Conservation (phyloP, 2,888 invertebrate species). For the Acrobeloides nanus region DNA sequence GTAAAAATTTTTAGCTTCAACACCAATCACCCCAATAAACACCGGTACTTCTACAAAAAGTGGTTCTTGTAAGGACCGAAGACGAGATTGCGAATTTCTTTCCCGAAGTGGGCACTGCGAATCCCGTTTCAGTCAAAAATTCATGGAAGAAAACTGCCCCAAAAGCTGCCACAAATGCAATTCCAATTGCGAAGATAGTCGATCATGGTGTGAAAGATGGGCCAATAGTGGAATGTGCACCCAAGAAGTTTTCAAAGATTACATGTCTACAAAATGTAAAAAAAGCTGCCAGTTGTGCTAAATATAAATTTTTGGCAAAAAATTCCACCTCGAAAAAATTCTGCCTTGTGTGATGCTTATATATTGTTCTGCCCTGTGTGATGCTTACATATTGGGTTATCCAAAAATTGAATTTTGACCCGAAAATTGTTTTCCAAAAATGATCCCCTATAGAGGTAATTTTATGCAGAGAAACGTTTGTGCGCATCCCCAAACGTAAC, state of each 20-base stretch:
- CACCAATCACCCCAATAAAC: neutral
- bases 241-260: constrained; percentile 40
- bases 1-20: neutral
- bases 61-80: constrained; percentile 23
- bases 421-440: too few relatives aligned
- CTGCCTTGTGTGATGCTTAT: too few relatives aligned
- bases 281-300: constrained; percentile 35
- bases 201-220: constrained; percentile 49
- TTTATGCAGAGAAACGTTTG: too few relatives aligned
- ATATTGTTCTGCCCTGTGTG: too few relatives aligned
- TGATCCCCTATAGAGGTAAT: too few relatives aligned
- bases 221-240: constrained; percentile 47
- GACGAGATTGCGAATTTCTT: constrained; percentile 43
- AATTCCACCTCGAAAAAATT: too few relatives aligned
- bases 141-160: constrained; percentile 48
- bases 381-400: too few relatives aligned
- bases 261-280: constrained; percentile 45
- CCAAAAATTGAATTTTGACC: too few relatives aligned
- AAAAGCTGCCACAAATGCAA: constrained; percentile 39
- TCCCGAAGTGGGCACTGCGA: constrained; percentile 47
- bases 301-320: constrained; percentile 8
- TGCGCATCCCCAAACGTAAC: too few relatives aligned
- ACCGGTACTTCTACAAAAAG: neutral
- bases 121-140: constrained; percentile 36
- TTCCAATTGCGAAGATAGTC: constrained; percentile 20